Base-by-base conservation (phyloP, 2,113 vertebrate species). In the Hassar affinis region DNA sequence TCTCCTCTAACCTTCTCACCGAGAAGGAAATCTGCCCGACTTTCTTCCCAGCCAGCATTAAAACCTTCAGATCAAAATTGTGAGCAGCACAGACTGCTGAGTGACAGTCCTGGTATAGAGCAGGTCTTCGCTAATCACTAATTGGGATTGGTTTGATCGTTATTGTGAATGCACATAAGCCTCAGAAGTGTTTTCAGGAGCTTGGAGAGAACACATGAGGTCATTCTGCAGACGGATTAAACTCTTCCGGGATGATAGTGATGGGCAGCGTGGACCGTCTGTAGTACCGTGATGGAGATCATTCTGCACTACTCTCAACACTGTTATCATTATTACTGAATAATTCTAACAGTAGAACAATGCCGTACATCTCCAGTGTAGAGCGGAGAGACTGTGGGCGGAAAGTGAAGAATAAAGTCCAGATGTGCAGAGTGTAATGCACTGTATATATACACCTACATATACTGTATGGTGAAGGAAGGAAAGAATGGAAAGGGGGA, bases 21-120 rank as follows among this genome's bases (percentile, higher is more conserved):
- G 25, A 54, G 35, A 78, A 6, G 59, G 35, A 68, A 78, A 78
- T 78, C 74, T 56, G 30, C 62, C 33, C 49, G 74, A 52, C 51
- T 52, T 33, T 51, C 17, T 47, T 76, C 33, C 9, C 22, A 74
- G 68, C 54, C 27, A 1, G 12, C 38, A 0, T 57, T 35, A 11
- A 57, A 76, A 75, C 45, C 45, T 71, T 18, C 56, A 25, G 42
- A 61, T 75, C 38, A 12, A 75, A 20, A 81, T 61, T 20, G 25
- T 47, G 47, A 66, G 61, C 35, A 42, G 8, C 51, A 1, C 77
- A 15, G 35, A 22, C n/a, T 17, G n/a, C n/a, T n/a, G n/a, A n/a
- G n/a, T n/a, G n/a, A n/a, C n/a, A n/a, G 18, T 54, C 27, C 30
- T 54, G 74, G 6, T 54, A 20, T 54, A 11, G 17, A 54, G 72